Conservation (phyloP, 2,888 invertebrate species). For the Calephelis perditalis region DNA sequence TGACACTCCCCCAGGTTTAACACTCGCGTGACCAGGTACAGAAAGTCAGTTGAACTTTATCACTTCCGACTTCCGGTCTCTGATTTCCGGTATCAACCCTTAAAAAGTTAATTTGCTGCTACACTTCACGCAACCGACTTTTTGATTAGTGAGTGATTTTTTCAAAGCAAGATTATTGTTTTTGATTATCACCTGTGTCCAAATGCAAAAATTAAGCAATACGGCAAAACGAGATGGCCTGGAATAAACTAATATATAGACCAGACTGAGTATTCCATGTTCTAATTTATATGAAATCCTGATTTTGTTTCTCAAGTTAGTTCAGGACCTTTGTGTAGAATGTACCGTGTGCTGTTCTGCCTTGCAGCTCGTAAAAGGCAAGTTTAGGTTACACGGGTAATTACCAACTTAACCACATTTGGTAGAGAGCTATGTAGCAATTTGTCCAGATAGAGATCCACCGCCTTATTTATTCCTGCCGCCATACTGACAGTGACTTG, state of each 20-base stretch:
- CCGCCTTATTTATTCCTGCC: not conserved
- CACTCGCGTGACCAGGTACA: constrained; percentile 59
- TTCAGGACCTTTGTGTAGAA: too few species aligned
- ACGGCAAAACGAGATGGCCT: too few species aligned
- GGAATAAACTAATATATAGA: too few species aligned
- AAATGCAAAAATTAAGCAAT: not conserved
- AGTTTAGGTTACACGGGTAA: too few species aligned
- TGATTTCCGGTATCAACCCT: constrained; percentile 48
- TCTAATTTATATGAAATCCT: too few species aligned
- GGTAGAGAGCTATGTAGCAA: not conserved
- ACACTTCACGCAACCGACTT: constrained; percentile 23
- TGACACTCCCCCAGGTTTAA: constrained; percentile 14
- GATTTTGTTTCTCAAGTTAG: too few species aligned
- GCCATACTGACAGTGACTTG: not conserved
- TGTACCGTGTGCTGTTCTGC: too few species aligned
- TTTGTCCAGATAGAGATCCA: too few species aligned
- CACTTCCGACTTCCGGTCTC: constrained; percentile 67
- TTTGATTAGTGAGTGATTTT: constrained; percentile 10
- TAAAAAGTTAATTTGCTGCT: constrained; percentile 34
- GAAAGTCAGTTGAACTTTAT: constrained; percentile 73
- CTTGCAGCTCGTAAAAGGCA: too few species aligned
- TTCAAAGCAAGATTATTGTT: constrained; percentile 23
- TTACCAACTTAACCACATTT: not conserved
- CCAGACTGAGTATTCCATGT: too few species aligned
- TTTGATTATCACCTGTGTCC: constrained; percentile 23